Conservation (phyloP, 2,888 invertebrate species). For the Pseudeuparius sepicola region DNA sequence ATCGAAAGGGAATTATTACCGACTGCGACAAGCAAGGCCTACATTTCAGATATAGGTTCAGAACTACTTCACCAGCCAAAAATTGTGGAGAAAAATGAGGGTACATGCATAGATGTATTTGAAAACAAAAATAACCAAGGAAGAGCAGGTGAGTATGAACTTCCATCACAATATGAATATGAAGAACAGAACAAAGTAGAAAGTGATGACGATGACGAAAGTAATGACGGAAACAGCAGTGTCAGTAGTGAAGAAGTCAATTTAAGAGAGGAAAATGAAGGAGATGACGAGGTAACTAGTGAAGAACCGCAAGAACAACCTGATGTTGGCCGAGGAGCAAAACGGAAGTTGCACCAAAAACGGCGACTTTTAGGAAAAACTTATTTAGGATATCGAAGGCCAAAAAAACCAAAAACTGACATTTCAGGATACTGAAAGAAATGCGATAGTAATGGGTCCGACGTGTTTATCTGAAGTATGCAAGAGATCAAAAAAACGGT, state of each 20-base stretch:
- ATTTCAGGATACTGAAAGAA: conserved; percentile 8
- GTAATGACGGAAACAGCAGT: too few relatives aligned
- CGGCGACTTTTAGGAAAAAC: conserved; percentile 3
- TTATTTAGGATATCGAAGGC: conserved; percentile 9
- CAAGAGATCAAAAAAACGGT: conserved; percentile 5
- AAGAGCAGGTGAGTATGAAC: too few relatives aligned
- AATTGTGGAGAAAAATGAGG: too few relatives aligned
- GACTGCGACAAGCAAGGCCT: too few relatives aligned
- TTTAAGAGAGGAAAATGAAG: too few relatives aligned
- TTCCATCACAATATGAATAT: too few relatives aligned
- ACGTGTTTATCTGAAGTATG: conserved; percentile 4
- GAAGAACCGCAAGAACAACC: conserved; percentile 1
- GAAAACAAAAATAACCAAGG: too few relatives aligned
- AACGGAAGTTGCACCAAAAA: conserved; percentile 2
- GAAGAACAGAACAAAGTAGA: too few relatives aligned
- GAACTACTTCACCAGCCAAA: neutral
- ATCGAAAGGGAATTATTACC: too few relatives aligned
- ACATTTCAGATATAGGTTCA: conserved; percentile 1
- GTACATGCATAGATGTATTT: too few relatives aligned
- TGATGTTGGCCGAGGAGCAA: conserved; percentile 3
- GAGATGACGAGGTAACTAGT: conserved; percentile 1
- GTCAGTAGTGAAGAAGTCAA: too few relatives aligned
- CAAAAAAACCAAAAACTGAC: conserved; percentile 10
- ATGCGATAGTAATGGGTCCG: conserved; percentile 6
- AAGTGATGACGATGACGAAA: too few relatives aligned